Conservation (phyloP, 2,888 invertebrate genomes). For the Cyaniris semiargus region DNA sequence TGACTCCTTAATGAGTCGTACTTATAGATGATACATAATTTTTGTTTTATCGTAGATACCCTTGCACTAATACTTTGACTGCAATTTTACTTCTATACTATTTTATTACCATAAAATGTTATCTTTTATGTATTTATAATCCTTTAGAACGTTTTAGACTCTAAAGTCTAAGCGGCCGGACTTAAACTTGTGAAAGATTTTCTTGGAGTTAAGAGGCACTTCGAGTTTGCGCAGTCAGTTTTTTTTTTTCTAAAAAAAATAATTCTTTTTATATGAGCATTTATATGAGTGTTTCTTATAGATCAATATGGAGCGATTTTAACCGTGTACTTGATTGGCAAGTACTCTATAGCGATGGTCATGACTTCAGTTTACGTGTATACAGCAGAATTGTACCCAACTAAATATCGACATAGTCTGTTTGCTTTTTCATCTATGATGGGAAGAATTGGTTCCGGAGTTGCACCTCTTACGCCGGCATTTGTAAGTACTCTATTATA, state of each 20-base stretch:
- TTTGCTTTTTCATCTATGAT: slow-evolving; percentile 83
- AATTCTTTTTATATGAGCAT: not conserved
- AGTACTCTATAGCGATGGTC: slow-evolving; percentile 79
- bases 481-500: slow-evolving; percentile 58
- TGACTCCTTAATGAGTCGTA: not conserved
- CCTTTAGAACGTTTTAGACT: not conserved
- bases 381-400: slow-evolving; percentile 83
- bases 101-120: not conserved
- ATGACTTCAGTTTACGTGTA: slow-evolving; percentile 80
- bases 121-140: no score
- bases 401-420: slow-evolving; percentile 79
- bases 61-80: not conserved
- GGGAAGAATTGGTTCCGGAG: slow-evolving; percentile 82
- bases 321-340: slow-evolving; percentile 75
- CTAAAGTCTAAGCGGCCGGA: no score
- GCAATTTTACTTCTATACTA: not conserved
- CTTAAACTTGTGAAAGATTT: no score
- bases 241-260: no score
- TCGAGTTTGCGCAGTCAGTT: no score
- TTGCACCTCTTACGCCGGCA: slow-evolving; percentile 82
- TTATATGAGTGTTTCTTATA: slow-evolving; percentile 44
- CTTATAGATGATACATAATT: not conserved
- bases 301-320: slow-evolving; percentile 60
- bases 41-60: not conserved
- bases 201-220: not conserved